Evolutionary conservation across 1,140 invertebrate genomes (phyloP), one percentile per base, ranked within the genome.

Genomic region (Drosophila elegans): DNA sequence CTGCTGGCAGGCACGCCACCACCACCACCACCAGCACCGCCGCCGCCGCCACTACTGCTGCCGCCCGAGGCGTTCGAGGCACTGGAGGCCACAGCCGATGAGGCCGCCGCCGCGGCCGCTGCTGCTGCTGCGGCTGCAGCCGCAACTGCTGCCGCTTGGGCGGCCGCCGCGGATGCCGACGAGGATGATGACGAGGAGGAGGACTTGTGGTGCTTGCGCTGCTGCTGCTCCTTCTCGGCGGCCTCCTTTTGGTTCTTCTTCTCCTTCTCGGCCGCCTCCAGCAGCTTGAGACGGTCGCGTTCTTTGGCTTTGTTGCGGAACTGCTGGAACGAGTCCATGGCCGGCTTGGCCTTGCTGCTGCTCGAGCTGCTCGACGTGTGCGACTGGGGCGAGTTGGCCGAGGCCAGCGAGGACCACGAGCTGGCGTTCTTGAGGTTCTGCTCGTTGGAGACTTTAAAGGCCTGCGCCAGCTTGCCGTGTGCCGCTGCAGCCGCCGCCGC

Each of bases 261-360:
- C 96, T 92, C 98, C 97, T 90, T 97, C 97, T 92, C 97, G 95
- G 79, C 94, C 93, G 74, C 95, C 92, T 98, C 97, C 60, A 98
- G 93, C 57, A 96, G 95, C 90, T 97, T 95, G 94, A 98, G 96
- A 92, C 97, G 95, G 93, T 98, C 97, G 92, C 99, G 98, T 93
- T 99, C 97, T 93, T 97, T 97, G 7, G 98, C 98, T 94, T 98
- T 96, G 91, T 98, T 98, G 91, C 97, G 97, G 92, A 99, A 99
- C 74, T 96, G 95, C 93, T 95, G 95, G 88, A 95, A 95, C 91
- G 94, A 95, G 71, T 95, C 95, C 94, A 95, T 97, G 92, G 93
- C 95, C 71, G 92, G 95, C 93, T 94, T 95, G 91, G 94, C 93
- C 92, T 95, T 95, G 63, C 71, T 95, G 48, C 77, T 84, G 42